Evolutionary conservation across 2,113 vertebrate species (phyloP).

Genomic region (Setophaga petechia): DNA sequence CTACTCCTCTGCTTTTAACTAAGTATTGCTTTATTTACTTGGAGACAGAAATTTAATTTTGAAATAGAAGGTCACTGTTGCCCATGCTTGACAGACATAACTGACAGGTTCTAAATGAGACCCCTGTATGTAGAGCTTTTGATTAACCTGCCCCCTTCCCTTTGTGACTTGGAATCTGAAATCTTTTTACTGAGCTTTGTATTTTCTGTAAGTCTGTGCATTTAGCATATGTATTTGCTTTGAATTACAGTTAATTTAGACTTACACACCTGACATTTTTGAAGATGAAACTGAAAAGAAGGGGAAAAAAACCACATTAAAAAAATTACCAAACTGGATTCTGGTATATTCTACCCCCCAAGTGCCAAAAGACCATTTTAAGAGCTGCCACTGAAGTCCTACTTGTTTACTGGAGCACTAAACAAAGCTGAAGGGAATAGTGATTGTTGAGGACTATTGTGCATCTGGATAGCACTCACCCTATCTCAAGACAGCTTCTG

Average conservation of each 20-base stretch:
- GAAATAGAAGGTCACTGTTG: background rate
- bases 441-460: background rate
- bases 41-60: background rate
- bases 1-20: background rate
- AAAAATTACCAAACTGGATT: background rate
- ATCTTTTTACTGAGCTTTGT: background rate
- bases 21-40: background rate
- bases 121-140: background rate
- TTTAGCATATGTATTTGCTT: background rate
- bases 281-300: background rate
- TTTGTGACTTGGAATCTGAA: background rate
- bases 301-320: rapidly evolving
- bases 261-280: background rate
- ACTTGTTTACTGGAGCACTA: background rate
- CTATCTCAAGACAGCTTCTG: background rate
- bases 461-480: background rate
- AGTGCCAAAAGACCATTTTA: background rate
- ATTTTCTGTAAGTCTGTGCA: background rate
- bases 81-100: background rate
- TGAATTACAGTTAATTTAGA: background rate
- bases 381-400: background rate
- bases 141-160: background rate
- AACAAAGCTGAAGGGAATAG: background rate
- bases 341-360: background rate
- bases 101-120: background rate